Evolutionary conservation across 2,888 invertebrate genomes (phyloP), one percentile per base, ranked within the genome.

Genomic region (Idaea aversata): DNA sequence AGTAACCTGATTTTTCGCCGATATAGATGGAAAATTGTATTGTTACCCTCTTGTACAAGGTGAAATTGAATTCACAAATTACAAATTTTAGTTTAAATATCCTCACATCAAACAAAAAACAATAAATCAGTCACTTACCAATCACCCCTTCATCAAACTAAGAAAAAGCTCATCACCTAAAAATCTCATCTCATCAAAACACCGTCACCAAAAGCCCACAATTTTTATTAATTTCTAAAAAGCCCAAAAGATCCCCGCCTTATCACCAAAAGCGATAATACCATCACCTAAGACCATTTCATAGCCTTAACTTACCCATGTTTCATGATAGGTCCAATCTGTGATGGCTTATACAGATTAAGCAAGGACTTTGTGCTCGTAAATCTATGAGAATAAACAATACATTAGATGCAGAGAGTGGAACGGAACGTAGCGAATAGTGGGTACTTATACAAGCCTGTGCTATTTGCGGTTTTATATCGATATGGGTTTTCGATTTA

Each of bases 331-430:
- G 94, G 90, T 88, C 94, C 93, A 80, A 94, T 93, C 86, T 93
- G 94, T 82, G 94, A 93, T 80, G 94, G 90, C 91, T 95, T 95
- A 88, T 94, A 94, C 86, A 95, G 93, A 90, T 95, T 95, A 91
- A 95, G 90, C 91, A 95, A 94, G 76, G 95, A 95, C 88, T 95
- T 95, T 86, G 95, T 94, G 64, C 95, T 94, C 77, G 95, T 95
- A 89, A 95, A 95, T 94, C 96, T 95, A 95, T 86, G 84, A 82
- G 82, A 84, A 85, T 85, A 79, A 75, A 78, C 75, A 75, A 72
- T 80, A 78, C 71, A 59, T 59, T 59, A 59, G 34, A 34, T 47
- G 59, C 15, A 59, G 34, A 59, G 15, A 59, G 58, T 59, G 47
- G 47, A 47, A 47, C 47, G 36, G 4, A 10, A 63, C 15, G 34